A percentile compares a stretch with the other conserved stretches of the same genome.
Conservation (phyloP, 2,888 invertebrate species). For the Craniophora ligustri region DNA sequence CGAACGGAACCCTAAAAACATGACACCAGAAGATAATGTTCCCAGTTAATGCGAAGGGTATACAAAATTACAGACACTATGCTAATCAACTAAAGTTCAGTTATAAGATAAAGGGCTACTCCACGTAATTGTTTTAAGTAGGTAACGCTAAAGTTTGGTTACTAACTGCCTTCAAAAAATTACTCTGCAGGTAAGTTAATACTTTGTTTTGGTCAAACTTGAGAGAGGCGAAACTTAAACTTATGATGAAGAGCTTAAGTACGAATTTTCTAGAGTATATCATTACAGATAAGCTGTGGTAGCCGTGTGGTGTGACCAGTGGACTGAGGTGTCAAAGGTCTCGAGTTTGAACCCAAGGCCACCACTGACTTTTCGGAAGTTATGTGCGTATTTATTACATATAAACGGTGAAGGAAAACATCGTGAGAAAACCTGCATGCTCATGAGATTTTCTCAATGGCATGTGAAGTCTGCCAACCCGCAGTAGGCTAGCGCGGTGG, state of each 20-base stretch:
- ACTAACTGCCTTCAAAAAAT: constrained; percentile 15
- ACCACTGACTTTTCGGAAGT: no score
- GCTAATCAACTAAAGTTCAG: constrained; percentile 25
- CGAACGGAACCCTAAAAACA: constrained; percentile 5
- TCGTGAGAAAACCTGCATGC: no score
- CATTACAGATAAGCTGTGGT: no score
- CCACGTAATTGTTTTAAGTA: constrained; percentile 26
- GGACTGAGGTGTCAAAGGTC: no score
- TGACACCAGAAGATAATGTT: neutral
- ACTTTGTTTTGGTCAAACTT: constrained; percentile 7
- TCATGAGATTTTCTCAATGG: no score
- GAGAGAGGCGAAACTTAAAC: constrained; percentile 1
- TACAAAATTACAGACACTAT: constrained; percentile 6
- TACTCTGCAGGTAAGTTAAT: constrained; percentile 4
- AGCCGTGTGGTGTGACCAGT: no score
- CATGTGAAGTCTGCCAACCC: no score
- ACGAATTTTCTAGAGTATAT: no score
- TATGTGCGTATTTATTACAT: no score
- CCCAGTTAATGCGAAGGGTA: neutral
- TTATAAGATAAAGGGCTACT: constrained; percentile 18
- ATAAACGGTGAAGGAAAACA: no score
- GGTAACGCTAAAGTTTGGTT: constrained; percentile 11
- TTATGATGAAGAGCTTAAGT: constrained; percentile 5
- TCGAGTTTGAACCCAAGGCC: no score
- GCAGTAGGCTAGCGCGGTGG: no score